A percentile compares a stretch with the other conserved stretches of the same genome.
These are phyloP conservation scores for Dicrurus megarhynchus DNA, from an alignment of 2,113 vertebrate genomes.

Conservation along the genomic window DNA sequence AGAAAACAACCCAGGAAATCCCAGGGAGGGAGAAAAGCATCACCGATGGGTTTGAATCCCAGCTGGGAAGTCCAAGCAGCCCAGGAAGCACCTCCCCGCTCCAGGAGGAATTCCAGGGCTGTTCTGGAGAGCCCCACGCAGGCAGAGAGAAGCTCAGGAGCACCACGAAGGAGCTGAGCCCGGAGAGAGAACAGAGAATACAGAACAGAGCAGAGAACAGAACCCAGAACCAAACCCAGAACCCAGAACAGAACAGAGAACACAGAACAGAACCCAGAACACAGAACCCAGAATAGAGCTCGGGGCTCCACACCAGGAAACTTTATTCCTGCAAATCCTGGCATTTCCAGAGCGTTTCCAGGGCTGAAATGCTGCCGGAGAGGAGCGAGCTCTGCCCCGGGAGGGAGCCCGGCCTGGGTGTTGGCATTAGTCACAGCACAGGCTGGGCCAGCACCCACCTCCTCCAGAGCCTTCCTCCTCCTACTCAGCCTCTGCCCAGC, in stretches of 20 bases:
- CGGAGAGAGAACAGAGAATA: background rate
- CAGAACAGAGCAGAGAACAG: background rate
- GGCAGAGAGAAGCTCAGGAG: background rate
- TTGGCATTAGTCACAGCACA: background rate
- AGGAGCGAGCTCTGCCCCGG: background rate
- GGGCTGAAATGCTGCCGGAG: rapidly evolving
- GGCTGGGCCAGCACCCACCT: background rate
- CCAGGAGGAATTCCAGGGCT: background rate
- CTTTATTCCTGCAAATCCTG: background rate
- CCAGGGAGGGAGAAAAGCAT: background rate
- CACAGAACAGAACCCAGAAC: too few species aligned
- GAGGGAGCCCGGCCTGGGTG: background rate
- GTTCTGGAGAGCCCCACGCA: background rate
- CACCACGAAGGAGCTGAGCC: background rate
- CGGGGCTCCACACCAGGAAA: background rate
- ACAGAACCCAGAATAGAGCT: background rate
- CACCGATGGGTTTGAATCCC: background rate
- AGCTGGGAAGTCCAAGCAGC: rapidly evolving
- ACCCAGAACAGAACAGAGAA: background rate
- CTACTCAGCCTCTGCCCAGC: background rate
- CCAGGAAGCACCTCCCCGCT: background rate
- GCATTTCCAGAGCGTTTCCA: background rate
- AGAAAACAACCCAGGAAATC: background rate
- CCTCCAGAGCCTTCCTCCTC: background rate
- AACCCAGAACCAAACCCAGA: too few species aligned